Base-by-base conservation (phyloP, 2,113 vertebrate genomes). In the Tautogolabrus adspersus region DNA sequence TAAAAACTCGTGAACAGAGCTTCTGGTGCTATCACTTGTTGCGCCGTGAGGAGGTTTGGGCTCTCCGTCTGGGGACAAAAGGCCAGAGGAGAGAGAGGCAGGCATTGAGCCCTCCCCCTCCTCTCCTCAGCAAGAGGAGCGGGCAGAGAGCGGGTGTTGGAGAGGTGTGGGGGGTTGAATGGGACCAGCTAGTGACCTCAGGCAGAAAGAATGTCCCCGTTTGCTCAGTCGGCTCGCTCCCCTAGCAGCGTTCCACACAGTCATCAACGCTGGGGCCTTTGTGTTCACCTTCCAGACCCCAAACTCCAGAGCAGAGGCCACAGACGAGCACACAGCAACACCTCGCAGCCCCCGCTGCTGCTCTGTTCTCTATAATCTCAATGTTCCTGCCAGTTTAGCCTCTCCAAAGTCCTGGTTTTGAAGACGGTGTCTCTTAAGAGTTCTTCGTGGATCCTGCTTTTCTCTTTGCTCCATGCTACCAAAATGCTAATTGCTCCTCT, bases 141-240 rank as follows among this genome's bases (percentile, higher is more conserved):
- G 84, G 90, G 84, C 84, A 92, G 93, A 91, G 91, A 93, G 92
- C 77, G 89, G 85, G 88, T 92, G 93, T 92, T 92, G 92, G 93
- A 90, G 87, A 87, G 93, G 88, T 88, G 90, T 74, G 91, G 93
- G 92, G 89, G 84, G 92, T 89, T 96, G 95, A 96, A 96, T 95
- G 94, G 95, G 95, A 96, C 95, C 94, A 96, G 95, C 95, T 93
- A 94, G 96, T 97, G 96, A 97, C 96, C 96, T 97, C 96, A 96
- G 95, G 88, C 94, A 89, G 87, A 95, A 96, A 93, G 96, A 97
- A 97, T 97, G 96, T 96, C 95, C 95, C 95, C 95, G 94, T 96
- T 96, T 96, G 95, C 93, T 95, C 94, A 96, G 94, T 92, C 91
- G 91, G 93, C 92, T 91, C 78, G 84, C 90, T 96, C 88, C 89